Evolutionary conservation across 2,888 invertebrate species (phyloP).

Genomic region (Drosophila ustulata): DNA sequence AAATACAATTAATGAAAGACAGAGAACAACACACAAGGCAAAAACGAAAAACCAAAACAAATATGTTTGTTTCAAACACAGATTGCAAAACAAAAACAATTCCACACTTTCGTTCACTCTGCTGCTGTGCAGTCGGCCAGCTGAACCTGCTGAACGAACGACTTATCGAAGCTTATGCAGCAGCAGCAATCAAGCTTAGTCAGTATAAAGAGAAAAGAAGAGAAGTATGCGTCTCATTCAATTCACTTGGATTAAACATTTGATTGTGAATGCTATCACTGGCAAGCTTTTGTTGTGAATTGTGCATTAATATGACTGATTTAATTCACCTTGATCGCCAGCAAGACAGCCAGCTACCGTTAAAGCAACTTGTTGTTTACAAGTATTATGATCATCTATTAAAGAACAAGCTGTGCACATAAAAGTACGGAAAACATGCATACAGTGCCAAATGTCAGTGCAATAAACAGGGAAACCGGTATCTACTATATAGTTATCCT

Average conservation of each 20-base stretch:
- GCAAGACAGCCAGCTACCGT: neutral
- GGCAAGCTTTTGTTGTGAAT: constrained; percentile 1
- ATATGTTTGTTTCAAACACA: constrained; percentile 43
- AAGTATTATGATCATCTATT: neutral
- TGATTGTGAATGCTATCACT: constrained; percentile 4
- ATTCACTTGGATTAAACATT: constrained; percentile 1
- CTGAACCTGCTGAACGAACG: neutral
- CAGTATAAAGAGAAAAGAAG: neutral
- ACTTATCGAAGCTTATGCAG: neutral
- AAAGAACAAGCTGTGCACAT: neutral
- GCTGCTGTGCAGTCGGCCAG: constrained; percentile 4
- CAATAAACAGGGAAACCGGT: constrained; percentile 37
- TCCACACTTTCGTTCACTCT: constrained; percentile 5
- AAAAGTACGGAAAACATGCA: neutral
- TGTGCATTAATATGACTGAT: constrained; percentile 10
- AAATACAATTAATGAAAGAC: constrained; percentile 27
- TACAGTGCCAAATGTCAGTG: constrained; percentile 14
- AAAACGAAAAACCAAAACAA: constrained; percentile 26
- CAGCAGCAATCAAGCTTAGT: neutral
- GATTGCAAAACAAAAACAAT: constrained; percentile 43
- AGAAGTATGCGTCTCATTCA: neutral
- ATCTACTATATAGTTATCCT: constrained; percentile 24
- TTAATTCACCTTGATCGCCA: constrained; percentile 14
- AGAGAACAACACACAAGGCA: constrained; percentile 1
- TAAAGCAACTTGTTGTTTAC: neutral